Conservation (phyloP, 1,140 invertebrate genomes). For the Drosophila ironensis region DNA sequence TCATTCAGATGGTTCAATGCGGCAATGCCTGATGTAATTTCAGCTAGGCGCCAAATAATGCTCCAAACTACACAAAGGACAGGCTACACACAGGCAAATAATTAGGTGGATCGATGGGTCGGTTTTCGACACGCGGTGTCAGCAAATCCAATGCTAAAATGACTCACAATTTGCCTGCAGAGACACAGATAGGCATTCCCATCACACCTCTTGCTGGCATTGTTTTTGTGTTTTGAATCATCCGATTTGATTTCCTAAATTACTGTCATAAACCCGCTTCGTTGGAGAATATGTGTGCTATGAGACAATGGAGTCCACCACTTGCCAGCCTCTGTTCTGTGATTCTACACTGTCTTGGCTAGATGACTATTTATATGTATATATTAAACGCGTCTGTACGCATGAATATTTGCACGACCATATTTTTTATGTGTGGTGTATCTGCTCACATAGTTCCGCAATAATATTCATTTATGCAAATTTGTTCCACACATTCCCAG, state of each 20-base stretch:
- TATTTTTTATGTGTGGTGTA: slow-evolving; percentile 14
- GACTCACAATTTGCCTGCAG: slow-evolving; percentile 40
- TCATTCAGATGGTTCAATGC: slow-evolving; percentile 63
- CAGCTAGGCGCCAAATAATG: slow-evolving; percentile 58
- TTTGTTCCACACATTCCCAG: slow-evolving; percentile 50
- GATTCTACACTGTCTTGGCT: slow-evolving; percentile 33
- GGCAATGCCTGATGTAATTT: slow-evolving; percentile 60
- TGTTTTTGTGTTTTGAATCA: slow-evolving; percentile 58
- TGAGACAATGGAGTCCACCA: slow-evolving; percentile 39
- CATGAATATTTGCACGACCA: slow-evolving; percentile 24
- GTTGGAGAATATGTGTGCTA: slow-evolving; percentile 14
- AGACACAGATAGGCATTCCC: slow-evolving; percentile 35
- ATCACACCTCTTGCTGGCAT: not conserved
- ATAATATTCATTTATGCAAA: slow-evolving; percentile 77
- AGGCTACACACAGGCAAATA: not conserved
- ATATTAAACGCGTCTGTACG: slow-evolving; percentile 5
- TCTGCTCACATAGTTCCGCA: slow-evolving; percentile 61
- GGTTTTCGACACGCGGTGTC: slow-evolving; percentile 6
- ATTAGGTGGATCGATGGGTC: slow-evolving; percentile 34
- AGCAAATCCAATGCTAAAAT: slow-evolving; percentile 37
- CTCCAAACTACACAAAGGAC: slow-evolving; percentile 58
- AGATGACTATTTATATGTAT: slow-evolving; percentile 57
- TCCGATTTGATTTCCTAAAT: slow-evolving; percentile 69
- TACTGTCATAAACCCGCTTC: slow-evolving; percentile 47
- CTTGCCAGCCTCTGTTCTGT: slow-evolving; percentile 50